phyloP scores from a whole-genome alignment of 2,113 vertebrate genomes.

The Sylvia atricapilla region DNA sequence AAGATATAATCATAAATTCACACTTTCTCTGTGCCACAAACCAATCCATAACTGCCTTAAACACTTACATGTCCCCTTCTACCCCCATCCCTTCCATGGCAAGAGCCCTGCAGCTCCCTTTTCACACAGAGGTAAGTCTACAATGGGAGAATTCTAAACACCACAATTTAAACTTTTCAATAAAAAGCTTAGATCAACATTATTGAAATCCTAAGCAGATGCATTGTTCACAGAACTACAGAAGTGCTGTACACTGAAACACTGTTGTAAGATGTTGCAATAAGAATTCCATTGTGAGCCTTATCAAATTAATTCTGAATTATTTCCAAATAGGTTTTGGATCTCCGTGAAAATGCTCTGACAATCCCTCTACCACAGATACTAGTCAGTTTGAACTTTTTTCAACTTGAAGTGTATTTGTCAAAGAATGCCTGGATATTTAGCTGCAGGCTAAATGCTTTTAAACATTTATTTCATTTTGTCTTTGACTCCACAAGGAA shows the following conservation, averaged over 20 bases:
- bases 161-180: background rate
- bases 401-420: slow-evolving; percentile 69
- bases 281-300: background rate
- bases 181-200: background rate
- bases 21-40: background rate
- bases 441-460: slow-evolving; percentile 62
- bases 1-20: background rate
- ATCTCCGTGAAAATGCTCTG: slow-evolving; percentile 83
- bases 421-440: slow-evolving; percentile 75
- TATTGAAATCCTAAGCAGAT: background rate
- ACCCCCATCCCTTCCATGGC: background rate
- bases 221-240: background rate
- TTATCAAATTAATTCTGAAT: background rate
- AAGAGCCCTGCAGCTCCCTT: background rate
- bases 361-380: slow-evolving; percentile 68
- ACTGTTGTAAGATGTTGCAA: background rate
- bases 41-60: background rate
- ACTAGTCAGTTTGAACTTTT: slow-evolving; percentile 67
- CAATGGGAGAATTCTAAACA: background rate
- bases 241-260: background rate
- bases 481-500: slow-evolving; percentile 53
- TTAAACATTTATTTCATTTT: slow-evolving; percentile 65
- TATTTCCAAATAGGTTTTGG: slow-evolving; percentile 73
- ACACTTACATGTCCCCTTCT: background rate
- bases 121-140: background rate